Evolutionary conservation across 1,140 invertebrate genomes (phyloP).

Genomic region (Heliconius hewitsoni): DNA sequence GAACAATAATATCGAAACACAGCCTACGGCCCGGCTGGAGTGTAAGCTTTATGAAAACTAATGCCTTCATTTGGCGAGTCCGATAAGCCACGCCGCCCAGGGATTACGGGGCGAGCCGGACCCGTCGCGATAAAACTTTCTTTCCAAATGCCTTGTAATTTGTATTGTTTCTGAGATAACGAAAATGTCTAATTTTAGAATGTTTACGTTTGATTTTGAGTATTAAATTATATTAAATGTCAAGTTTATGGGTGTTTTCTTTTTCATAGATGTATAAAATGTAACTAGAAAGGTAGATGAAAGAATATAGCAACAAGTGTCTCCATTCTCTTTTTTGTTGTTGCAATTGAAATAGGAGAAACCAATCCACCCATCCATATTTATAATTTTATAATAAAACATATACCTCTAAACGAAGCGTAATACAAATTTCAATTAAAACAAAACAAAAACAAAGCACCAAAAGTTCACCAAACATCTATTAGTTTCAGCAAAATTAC

Average conservation of each 20-base stretch:
- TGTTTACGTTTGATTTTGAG: background rate
- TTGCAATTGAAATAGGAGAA: background rate
- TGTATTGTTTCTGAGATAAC: slow-evolving; percentile 26
- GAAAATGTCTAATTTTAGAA: slow-evolving; percentile 1
- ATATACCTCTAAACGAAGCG: background rate
- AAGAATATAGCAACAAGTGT: too few relatives aligned
- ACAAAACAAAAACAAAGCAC: background rate
- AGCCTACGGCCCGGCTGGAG: slow-evolving; percentile 21
- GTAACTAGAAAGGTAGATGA: too few relatives aligned
- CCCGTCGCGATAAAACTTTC: slow-evolving; percentile 38
- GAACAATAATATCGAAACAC: slow-evolving; percentile 16
- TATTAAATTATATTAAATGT: background rate
- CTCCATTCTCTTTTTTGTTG: too few relatives aligned
- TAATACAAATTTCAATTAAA: slow-evolving; percentile 9
- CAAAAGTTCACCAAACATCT: background rate
- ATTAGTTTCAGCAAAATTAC: slow-evolving; percentile 27
- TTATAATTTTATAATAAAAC: too few relatives aligned
- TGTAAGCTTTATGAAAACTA: slow-evolving; percentile 63
- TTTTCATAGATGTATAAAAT: too few relatives aligned
- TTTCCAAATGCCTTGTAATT: slow-evolving; percentile 27
- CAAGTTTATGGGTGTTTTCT: background rate
- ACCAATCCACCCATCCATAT: background rate
- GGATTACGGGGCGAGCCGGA: slow-evolving; percentile 46
- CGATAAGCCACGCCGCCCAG: slow-evolving; percentile 59
- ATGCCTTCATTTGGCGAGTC: slow-evolving; percentile 62